Percentiles rank a stretch among this genome's conserved stretches.
Conservation (phyloP, 2,113 vertebrate genomes). For the Seriola rivoliana region DNA sequence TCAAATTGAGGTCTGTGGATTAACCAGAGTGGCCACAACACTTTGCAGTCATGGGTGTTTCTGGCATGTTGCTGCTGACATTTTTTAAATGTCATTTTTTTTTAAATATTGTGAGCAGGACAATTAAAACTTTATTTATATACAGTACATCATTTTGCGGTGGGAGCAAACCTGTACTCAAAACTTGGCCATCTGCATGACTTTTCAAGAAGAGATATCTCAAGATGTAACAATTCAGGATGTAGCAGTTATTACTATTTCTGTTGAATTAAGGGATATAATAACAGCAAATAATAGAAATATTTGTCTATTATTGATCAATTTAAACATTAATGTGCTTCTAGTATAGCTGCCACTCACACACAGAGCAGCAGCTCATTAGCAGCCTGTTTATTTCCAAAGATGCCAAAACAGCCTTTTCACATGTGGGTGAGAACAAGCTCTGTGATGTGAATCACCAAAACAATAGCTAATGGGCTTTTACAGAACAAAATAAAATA, state of each 20-base stretch:
- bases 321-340: background rate
- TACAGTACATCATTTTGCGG: too few relatives aligned
- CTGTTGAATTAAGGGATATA: background rate
- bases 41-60: background rate
- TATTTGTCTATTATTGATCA: background rate
- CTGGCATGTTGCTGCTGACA: background rate
- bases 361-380: slow-evolving; percentile 20
- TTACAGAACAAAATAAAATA: background rate
- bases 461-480: slow-evolving; percentile 21
- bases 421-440: slow-evolving; percentile 26
- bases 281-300: background rate
- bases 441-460: slow-evolving; percentile 16
- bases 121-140: background rate
- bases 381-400: slow-evolving; percentile 2
- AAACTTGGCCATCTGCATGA: too few relatives aligned
- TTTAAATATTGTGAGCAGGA: background rate
- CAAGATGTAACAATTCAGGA: too few relatives aligned
- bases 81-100: background rate
- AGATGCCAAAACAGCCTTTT: slow-evolving; percentile 1
- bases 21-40: background rate
- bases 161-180: too few relatives aligned
- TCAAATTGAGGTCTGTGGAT: background rate
- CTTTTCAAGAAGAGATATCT: too few relatives aligned
- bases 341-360: background rate
- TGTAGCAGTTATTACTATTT: background rate